Percentiles rank a stretch among this genome's conserved stretches.
These are phyloP conservation scores for Eumaeus atala DNA, from an alignment of 1,140 invertebrate species.

Conservation along the genomic window DNA sequence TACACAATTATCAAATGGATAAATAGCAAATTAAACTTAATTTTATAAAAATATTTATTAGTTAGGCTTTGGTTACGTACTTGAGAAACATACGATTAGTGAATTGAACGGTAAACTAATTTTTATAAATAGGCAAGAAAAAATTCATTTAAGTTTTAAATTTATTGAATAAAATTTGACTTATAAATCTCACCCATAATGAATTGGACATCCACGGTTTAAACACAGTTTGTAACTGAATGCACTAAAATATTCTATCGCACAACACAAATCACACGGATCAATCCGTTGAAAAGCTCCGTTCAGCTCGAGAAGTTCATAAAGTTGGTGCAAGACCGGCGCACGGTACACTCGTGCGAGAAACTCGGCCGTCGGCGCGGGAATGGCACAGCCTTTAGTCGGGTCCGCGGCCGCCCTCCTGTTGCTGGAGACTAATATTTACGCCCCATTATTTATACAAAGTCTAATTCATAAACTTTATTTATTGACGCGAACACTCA, in stretches of 20 bases:
- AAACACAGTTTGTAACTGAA: slow-evolving; percentile 6
- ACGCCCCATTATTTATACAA: slow-evolving; percentile 9
- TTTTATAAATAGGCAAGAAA: too few relatives aligned
- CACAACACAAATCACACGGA: not conserved
- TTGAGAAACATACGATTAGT: too few relatives aligned
- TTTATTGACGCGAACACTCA: not conserved
- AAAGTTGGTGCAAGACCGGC: not conserved
- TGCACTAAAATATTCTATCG: not conserved
- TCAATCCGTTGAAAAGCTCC: not conserved
- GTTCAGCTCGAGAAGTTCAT: not conserved
- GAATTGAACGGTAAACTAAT: too few relatives aligned
- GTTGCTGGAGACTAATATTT: slow-evolving; percentile 20
- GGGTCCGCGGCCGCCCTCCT: slow-evolving; percentile 24
- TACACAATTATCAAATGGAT: too few relatives aligned
- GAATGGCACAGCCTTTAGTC: slow-evolving; percentile 27
- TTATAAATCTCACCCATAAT: slow-evolving; percentile 1
- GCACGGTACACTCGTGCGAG: slow-evolving; percentile 22
- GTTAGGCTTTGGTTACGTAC: too few relatives aligned
- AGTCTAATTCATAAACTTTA: slow-evolving; percentile 1
- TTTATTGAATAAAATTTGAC: not conserved
- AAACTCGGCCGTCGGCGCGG: slow-evolving; percentile 19
- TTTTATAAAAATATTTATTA: too few relatives aligned
- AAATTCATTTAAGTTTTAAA: too few relatives aligned
- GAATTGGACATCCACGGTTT: not conserved
- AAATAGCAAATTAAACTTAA: too few relatives aligned